Percentiles rank a stretch among this genome's conserved stretches.
Evolutionary conservation across 2,797 vertebrate species (phyloP).

Genomic region (Cyprinella venusta): DNA sequence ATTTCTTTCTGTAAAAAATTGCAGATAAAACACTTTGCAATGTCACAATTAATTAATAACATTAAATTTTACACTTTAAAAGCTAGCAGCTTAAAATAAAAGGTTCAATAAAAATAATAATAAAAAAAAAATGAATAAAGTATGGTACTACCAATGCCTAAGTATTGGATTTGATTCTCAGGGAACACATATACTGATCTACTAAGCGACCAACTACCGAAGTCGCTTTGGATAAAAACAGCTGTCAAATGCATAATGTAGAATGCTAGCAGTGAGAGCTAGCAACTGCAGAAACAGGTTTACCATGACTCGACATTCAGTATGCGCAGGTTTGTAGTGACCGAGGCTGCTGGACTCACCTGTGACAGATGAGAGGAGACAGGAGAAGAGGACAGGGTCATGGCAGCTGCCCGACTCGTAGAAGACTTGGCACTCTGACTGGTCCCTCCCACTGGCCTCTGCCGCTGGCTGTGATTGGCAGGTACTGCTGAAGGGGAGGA

Average conservation of each 20-base stretch:
- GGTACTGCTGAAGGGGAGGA: constrained; percentile 61
- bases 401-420: constrained; percentile 69
- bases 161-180: constrained; percentile 1
- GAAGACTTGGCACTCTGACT: constrained; percentile 73
- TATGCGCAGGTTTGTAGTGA: neutral
- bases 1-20: neutral
- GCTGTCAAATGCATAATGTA: neutral
- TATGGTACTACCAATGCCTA: neutral
- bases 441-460: constrained; percentile 69
- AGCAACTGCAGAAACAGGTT: neutral
- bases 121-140: no score
- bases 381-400: constrained; percentile 69
- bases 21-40: neutral
- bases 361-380: constrained; percentile 78
- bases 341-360: constrained; percentile 59
- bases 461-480: constrained; percentile 74
- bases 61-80: neutral
- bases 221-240: neutral
- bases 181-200: neutral
- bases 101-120: neutral
- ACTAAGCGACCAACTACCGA: neutral
- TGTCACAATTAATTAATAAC: neutral
- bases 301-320: neutral
- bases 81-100: neutral
- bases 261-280: neutral